A percentile compares a stretch with the other conserved stretches of the same genome.
These are phyloP conservation scores for Catagonus wagneri DNA, from an alignment of 2,113 vertebrate genomes.

Conservation along the genomic window DNA sequence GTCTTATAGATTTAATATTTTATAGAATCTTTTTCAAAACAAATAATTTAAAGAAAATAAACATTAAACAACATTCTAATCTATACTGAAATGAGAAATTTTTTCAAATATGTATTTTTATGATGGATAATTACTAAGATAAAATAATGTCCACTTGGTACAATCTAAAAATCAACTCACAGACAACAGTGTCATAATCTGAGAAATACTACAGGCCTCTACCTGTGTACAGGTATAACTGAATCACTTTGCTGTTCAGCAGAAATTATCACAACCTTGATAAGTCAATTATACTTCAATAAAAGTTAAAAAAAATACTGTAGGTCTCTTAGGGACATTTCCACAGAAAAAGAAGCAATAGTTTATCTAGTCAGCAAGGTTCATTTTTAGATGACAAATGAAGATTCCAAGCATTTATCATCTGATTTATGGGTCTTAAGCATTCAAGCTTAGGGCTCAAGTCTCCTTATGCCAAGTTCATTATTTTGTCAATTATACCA, in stretches of 20 bases:
- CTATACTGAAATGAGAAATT: background rate
- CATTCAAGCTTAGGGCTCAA: background rate
- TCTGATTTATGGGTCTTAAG: background rate
- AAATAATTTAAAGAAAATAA: background rate
- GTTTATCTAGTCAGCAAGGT: background rate
- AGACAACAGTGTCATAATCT: background rate
- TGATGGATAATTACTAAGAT: slow-evolving; percentile 8
- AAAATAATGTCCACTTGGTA: background rate
- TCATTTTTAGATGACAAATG: background rate
- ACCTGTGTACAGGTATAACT: too few relatives aligned
- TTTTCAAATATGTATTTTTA: background rate
- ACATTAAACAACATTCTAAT: background rate
- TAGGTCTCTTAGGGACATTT: background rate
- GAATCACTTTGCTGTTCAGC: too few relatives aligned
- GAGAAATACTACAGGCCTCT: background rate
- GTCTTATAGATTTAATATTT: slow-evolving; percentile 22
- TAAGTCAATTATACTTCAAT: too few relatives aligned
- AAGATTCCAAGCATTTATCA: background rate
- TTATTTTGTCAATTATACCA: background rate
- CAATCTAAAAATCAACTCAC: background rate
- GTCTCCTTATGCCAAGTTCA: background rate
- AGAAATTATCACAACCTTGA: too few relatives aligned
- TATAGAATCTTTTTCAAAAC: background rate
- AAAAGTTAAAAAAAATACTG: background rate
- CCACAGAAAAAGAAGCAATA: background rate